Evolutionary conservation across 1,140 invertebrate genomes (phyloP), one percentile per base, ranked within the genome.

Genomic region (Spodoptera litura): DNA sequence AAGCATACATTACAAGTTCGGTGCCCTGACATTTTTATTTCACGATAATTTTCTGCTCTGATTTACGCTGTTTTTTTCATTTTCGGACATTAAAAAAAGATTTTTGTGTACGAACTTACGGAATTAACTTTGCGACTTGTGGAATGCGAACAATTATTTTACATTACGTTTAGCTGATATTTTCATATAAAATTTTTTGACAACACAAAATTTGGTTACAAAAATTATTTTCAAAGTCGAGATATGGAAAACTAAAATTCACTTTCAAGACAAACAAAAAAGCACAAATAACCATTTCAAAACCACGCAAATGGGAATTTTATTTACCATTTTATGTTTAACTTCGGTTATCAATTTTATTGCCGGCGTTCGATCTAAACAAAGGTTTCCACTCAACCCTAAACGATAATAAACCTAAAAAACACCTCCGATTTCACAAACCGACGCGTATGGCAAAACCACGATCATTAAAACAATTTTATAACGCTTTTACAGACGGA

Each of bases 371-470:
- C 80, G 84, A 85, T 87, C 84, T 85, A 88, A 91, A 94, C 91
- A 93, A 93, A 91, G 90, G 84, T 92, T 92, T 89, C 83, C 91
- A 94, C 92, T 92, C 83, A 80, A 81, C 83, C 81, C 85, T 89
- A 88, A 90, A 86, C 74, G 87, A 84, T 84, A 87, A 93, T 94
- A 92, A 93, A 93, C 89, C 91, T 86, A 87, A 89, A 75, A 91
- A 94, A 91, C 91, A 94, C 89, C 88, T 91, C 86, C 83, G 81
- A 78, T 89, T 91, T 87, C 92, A 94, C 91, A 92, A 91, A 91
- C 87, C 72, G 72, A 81, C 82, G 84, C 82, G 79, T 85, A 88
- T 89, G 83, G 88, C 87, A 83, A 93, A 93, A 91, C 93, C 91
- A 84, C 91, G 85, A 75, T 78, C 83, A 78, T 77, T 91, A 88